These are phyloP conservation scores for Centrocercus urophasianus DNA, from an alignment of 2,113 vertebrate species.

Conservation along the genomic window DNA sequence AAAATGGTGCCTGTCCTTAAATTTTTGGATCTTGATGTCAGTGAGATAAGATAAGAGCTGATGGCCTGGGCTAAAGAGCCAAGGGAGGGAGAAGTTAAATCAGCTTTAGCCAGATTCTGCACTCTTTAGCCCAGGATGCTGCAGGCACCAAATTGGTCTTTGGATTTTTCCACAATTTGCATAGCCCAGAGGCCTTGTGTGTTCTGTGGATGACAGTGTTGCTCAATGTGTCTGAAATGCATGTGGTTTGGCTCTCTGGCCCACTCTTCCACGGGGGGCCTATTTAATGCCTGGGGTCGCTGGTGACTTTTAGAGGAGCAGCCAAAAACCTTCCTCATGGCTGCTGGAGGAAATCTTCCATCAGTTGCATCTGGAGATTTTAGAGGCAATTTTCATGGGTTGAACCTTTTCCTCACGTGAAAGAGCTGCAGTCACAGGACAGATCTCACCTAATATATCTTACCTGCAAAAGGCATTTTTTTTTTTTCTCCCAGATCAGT, in stretches of 20 bases:
- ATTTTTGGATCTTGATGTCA: not conserved
- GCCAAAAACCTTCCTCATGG: not conserved
- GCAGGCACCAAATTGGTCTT: not conserved
- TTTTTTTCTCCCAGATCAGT: conserved; percentile 18
- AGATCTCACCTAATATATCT: conserved; percentile 22
- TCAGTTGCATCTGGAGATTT: not conserved
- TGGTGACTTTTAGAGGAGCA: not conserved
- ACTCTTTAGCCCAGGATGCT: not conserved
- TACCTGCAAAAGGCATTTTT: conserved; percentile 32
- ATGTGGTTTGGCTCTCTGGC: not conserved
- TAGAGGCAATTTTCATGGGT: not conserved
- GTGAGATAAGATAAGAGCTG: not conserved
- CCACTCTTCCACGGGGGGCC: not conserved
- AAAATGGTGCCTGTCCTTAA: not conserved
- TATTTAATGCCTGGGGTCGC: not conserved
- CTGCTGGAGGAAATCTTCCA: not conserved
- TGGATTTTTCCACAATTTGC: not conserved
- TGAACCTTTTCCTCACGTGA: not conserved
- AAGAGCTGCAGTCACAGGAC: not conserved
- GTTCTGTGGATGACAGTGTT: not conserved
- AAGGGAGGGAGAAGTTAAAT: not conserved
- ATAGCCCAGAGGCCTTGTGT: not conserved
- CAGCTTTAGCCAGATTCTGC: not conserved
- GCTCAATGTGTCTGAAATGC: fast-evolving
- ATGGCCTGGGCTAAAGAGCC: not conserved